Conservation (phyloP, 2,113 vertebrate genomes). For the Phaethornis superciliosus region DNA sequence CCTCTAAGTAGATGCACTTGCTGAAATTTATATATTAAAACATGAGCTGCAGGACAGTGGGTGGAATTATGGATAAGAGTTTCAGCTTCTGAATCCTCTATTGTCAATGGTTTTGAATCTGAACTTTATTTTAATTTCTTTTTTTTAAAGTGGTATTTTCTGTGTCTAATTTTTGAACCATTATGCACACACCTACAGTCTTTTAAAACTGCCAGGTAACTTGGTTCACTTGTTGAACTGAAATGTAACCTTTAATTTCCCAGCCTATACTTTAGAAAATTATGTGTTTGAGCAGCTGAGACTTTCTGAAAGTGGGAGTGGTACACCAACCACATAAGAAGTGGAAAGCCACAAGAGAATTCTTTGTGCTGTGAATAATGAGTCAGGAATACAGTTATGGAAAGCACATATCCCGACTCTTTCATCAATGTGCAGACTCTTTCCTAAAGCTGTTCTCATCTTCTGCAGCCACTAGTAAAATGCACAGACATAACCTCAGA, state of each 20-base stretch:
- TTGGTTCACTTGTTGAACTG: conserved; percentile 8
- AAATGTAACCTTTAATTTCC: conserved; percentile 63
- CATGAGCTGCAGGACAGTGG: background rate
- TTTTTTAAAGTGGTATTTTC: conserved; percentile 15
- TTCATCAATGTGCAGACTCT: background rate
- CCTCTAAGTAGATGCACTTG: too few species aligned
- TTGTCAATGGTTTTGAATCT: background rate
- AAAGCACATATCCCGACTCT: conserved; percentile 8
- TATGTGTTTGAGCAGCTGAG: conserved; percentile 33
- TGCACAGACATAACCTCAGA: conserved; percentile 20
- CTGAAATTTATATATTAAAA: background rate
- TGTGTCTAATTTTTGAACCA: background rate
- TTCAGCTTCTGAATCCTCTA: background rate
- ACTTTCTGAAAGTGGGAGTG: conserved; percentile 49
- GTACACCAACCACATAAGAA: conserved; percentile 6
- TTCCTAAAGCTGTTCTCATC: conserved; percentile 41
- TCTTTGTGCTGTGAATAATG: conserved; percentile 30
- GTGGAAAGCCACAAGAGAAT: conserved; percentile 47
- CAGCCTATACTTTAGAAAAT: conserved; percentile 64
- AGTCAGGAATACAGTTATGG: background rate
- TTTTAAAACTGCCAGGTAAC: conserved; percentile 48
- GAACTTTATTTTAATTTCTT: background rate
- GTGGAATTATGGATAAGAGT: background rate
- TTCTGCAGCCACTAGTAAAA: conserved; percentile 13
- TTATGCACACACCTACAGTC: background rate